These are phyloP conservation scores for Petromus typicus DNA, from an alignment of 2,113 vertebrate species.

Conservation along the genomic window DNA sequence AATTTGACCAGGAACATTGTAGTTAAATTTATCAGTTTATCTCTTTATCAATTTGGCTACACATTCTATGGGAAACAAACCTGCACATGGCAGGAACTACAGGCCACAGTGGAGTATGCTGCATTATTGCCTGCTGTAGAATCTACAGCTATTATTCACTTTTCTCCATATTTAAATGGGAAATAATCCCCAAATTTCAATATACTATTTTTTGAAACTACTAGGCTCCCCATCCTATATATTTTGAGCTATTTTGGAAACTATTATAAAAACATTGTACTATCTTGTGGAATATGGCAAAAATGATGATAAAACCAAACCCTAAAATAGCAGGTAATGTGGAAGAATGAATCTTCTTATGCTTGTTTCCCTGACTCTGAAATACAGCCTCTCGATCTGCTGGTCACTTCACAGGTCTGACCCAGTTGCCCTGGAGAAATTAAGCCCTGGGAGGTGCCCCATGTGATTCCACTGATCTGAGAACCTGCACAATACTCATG, in stretches of 20 bases:
- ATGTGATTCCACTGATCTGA: background rate
- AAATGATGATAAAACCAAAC: background rate
- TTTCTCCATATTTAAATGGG: background rate
- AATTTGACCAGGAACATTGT: no score
- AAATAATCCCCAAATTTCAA: background rate
- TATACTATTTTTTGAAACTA: background rate
- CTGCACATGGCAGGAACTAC: no score
- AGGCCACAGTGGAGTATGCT: no score
- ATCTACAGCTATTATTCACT: background rate
- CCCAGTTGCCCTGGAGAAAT: no score
- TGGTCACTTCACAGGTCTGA: background rate
- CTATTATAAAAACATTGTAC: background rate
- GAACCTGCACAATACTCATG: background rate
- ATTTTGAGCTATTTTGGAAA: background rate
- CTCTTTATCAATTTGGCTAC: background rate
- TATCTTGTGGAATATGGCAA: background rate
- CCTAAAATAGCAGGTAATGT: no score
- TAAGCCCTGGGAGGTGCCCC: no score
- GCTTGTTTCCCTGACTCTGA: background rate
- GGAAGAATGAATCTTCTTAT: background rate
- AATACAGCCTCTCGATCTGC: background rate
- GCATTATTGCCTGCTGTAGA: background rate
- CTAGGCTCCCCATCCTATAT: rapidly evolving
- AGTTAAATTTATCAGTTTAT: no score
- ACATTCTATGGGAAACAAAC: no score